phyloP scores from a whole-genome alignment of 2,113 vertebrate species.

The Promerops cafer region DNA sequence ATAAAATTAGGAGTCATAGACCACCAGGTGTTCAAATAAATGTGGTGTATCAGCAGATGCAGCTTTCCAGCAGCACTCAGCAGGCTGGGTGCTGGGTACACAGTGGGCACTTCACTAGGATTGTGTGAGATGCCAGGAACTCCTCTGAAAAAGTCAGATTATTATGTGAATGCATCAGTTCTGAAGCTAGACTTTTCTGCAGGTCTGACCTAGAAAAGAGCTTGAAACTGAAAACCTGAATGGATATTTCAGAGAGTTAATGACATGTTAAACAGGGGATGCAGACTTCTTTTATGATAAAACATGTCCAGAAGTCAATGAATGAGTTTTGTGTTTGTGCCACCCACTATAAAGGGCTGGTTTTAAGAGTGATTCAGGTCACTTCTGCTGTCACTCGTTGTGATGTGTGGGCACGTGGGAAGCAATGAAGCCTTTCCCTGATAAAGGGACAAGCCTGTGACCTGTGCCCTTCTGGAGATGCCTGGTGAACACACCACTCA shows the following conservation, averaged over 20 bases:
- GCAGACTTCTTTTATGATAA: background rate
- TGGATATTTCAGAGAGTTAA: background rate
- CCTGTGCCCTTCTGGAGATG: background rate
- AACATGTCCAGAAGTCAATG: background rate
- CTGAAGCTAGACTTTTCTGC: background rate
- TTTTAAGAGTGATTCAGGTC: background rate
- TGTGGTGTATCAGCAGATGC: background rate
- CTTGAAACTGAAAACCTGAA: background rate
- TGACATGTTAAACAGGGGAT: background rate
- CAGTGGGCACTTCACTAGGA: background rate
- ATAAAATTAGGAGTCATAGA: background rate
- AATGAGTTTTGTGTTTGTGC: background rate
- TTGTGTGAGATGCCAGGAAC: background rate
- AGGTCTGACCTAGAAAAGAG: background rate
- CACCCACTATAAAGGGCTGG: background rate
- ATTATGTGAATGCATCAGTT: background rate
- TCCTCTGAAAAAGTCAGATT: background rate
- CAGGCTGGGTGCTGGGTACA: background rate
- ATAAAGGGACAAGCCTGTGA: background rate
- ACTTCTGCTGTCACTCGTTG: background rate
- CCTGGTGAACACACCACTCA: background rate
- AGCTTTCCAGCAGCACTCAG: background rate
- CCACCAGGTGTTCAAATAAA: constrained; percentile 17
- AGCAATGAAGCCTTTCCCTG: background rate
- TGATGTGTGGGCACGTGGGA: accelerated